These are phyloP conservation scores for Drosophila aff. DNA, from an alignment of 1,140 invertebrate genomes.

Conservation along the genomic window DNA sequence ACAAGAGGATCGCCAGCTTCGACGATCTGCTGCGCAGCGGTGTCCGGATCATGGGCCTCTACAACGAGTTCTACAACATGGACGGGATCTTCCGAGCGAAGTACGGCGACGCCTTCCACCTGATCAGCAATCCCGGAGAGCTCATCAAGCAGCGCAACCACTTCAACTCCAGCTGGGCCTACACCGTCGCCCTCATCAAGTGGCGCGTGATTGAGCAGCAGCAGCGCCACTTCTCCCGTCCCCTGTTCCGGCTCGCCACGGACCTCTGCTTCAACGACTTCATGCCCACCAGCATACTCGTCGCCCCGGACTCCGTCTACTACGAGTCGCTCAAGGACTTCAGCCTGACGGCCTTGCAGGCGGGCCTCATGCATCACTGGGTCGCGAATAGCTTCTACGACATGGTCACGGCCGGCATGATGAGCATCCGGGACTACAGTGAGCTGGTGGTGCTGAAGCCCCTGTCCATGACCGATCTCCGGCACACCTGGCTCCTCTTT, in stretches of 20 bases:
- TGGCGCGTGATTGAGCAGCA: slow-evolving; percentile 39
- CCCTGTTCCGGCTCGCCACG: slow-evolving; percentile 45
- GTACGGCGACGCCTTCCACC: slow-evolving; percentile 50
- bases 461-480: slow-evolving; percentile 30
- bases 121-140: slow-evolving; percentile 23
- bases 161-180: slow-evolving; percentile 61
- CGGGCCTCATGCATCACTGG: slow-evolving; percentile 41
- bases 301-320: slow-evolving; percentile 52
- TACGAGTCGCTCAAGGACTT: slow-evolving; percentile 18
- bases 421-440: slow-evolving; percentile 59
- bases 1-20: slow-evolving; percentile 34
- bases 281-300: slow-evolving; percentile 24
- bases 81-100: slow-evolving; percentile 36
- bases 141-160: slow-evolving; percentile 31
- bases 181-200: slow-evolving; percentile 47
- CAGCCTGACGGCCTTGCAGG: slow-evolving; percentile 3
- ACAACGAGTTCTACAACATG: slow-evolving; percentile 44
- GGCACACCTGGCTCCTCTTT: slow-evolving; percentile 10
- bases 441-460: background rate
- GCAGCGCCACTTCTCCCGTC: slow-evolving; percentile 46
- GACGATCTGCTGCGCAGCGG: slow-evolving; percentile 33
- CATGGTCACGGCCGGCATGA: slow-evolving; percentile 48
- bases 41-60: slow-evolving; percentile 38
- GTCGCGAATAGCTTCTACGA: slow-evolving; percentile 52
- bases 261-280: slow-evolving; percentile 35